phyloP scores from a whole-genome alignment of 2,888 invertebrate species.

The Alcis repandata region DNA sequence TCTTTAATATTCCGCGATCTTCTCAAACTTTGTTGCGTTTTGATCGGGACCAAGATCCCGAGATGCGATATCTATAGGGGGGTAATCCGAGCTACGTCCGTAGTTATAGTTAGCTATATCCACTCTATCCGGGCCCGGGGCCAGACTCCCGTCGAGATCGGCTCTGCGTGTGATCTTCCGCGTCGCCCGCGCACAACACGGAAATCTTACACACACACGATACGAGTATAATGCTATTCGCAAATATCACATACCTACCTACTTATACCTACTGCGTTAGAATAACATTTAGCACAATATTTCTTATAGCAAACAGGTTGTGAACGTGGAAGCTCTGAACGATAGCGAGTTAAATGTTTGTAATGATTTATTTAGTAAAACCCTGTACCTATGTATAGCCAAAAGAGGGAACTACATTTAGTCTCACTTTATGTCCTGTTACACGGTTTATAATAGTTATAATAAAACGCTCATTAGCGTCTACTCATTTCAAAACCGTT shows the following conservation, averaged over 20 bases:
- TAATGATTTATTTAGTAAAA: not conserved
- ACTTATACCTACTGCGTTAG: slow-evolving; percentile 20
- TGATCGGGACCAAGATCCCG: not conserved
- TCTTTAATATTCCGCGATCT: too few relatives aligned
- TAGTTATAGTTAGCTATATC: too few relatives aligned
- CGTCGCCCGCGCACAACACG: slow-evolving; percentile 13
- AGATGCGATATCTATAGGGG: not conserved
- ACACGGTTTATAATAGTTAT: slow-evolving; percentile 22
- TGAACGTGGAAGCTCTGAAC: slow-evolving; percentile 7
- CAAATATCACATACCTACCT: slow-evolving; percentile 24
- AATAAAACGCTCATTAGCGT: slow-evolving; percentile 32
- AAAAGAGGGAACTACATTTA: too few relatives aligned
- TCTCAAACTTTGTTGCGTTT: too few relatives aligned
- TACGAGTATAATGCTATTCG: slow-evolving; percentile 6
- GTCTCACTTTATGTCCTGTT: not conserved
- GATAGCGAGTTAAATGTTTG: not conserved
- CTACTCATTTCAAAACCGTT: slow-evolving; percentile 27
- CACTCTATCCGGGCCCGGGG: slow-evolving; percentile 29
- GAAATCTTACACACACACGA: slow-evolving; percentile 20
- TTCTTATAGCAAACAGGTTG: slow-evolving; percentile 17
- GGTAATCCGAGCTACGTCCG: too few relatives aligned
- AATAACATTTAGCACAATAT: slow-evolving; percentile 22
- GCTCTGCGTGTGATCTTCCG: slow-evolving; percentile 50
- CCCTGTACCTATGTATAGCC: not conserved
- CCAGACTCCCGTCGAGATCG: slow-evolving; percentile 44